phyloP scores from a whole-genome alignment of 2,113 vertebrate genomes.

The Sinocyclocheilus anshuiensis region DNA sequence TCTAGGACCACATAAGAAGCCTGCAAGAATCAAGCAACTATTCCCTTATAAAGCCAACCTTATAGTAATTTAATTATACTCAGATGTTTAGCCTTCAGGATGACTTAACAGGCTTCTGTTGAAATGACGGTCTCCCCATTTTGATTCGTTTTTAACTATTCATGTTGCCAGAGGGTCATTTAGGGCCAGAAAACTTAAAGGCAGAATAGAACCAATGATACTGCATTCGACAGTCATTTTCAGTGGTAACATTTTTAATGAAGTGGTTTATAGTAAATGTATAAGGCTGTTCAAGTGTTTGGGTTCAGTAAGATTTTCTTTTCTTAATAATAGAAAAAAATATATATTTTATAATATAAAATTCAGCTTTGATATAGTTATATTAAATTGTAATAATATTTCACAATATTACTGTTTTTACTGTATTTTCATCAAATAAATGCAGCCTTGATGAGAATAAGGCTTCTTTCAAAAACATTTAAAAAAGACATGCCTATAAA shows the following conservation, averaged over 20 bases:
- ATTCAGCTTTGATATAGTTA: neutral
- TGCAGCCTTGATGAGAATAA: neutral
- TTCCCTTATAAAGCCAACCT: slow-evolving; percentile 54
- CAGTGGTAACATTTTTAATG: neutral
- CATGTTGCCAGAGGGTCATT: slow-evolving; percentile 64
- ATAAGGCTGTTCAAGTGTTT: neutral
- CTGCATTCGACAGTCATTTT: slow-evolving; percentile 45
- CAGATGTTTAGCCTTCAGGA: slow-evolving; percentile 55
- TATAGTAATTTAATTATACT: slow-evolving; percentile 53
- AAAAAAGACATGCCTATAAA: neutral
- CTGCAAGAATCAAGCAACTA: slow-evolving; percentile 55
- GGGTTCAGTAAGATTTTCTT: too few species aligned
- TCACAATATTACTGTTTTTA: too few species aligned
- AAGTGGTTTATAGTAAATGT: neutral
- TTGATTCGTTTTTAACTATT: slow-evolving; percentile 69
- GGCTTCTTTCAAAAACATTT: neutral
- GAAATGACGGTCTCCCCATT: slow-evolving; percentile 53
- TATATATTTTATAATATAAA: too few species aligned
- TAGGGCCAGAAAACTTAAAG: neutral
- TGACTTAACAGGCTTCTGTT: slow-evolving; percentile 62
- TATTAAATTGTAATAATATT: too few species aligned
- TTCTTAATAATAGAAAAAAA: too few species aligned
- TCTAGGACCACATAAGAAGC: slow-evolving; percentile 48
- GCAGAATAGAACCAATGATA: slow-evolving; percentile 55
- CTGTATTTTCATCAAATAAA: neutral